phyloP scores from a whole-genome alignment of 2,888 invertebrate genomes.

The Chironomus riparius region DNA sequence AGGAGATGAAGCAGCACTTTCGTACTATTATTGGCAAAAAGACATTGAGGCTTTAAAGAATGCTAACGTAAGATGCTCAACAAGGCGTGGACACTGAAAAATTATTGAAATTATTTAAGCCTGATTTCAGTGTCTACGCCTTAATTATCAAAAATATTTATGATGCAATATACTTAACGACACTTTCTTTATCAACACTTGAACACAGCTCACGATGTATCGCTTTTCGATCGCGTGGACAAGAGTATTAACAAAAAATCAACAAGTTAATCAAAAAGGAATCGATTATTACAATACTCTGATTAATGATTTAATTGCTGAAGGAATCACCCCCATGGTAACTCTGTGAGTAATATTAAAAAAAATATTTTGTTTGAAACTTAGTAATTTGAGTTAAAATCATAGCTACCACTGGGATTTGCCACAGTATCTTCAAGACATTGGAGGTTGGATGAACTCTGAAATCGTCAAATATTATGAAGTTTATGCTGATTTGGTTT shows the following conservation, averaged over 20 bases:
- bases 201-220: conserved; percentile 34
- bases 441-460: conserved; percentile 47
- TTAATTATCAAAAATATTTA: too few species aligned
- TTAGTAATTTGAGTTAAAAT: too few species aligned
- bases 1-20: conserved; percentile 51
- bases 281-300: conserved; percentile 55
- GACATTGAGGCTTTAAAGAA: conserved; percentile 48
- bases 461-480: conserved; percentile 44
- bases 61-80: conserved; percentile 45
- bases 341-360: conserved; percentile 39
- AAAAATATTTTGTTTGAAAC: too few species aligned
- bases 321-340: conserved; percentile 52
- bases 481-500: conserved; percentile 45
- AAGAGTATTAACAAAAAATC: conserved; percentile 51
- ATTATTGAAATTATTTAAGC: too few species aligned
- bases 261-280: conserved; percentile 49
- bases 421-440: conserved; percentile 46
- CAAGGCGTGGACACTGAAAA: too few species aligned
- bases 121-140: too few species aligned
- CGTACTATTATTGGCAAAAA: conserved; percentile 49
- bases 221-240: conserved; percentile 57
- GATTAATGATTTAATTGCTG: conserved; percentile 51
- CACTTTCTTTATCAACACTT: too few species aligned
- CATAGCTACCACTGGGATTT: conserved; percentile 46
- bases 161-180: background rate